Evolutionary conservation across 2,888 invertebrate genomes (phyloP).

Genomic region (Mythimna albipuncta): DNA sequence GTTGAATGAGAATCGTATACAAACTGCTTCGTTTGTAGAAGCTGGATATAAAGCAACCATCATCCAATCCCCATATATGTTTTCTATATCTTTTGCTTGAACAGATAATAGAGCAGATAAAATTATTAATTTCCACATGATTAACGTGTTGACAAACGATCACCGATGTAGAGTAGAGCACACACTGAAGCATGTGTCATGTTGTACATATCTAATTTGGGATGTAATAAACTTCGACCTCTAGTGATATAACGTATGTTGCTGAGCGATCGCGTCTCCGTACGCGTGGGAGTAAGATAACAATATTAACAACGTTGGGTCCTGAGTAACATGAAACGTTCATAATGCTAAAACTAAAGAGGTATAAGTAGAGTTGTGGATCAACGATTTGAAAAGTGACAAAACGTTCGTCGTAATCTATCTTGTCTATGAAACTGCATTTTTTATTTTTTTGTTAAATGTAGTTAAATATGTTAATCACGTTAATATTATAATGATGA

Average conservation of each 20-base stretch:
- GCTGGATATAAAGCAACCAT: constrained; percentile 42
- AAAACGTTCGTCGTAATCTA: background rate
- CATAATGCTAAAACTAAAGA: background rate
- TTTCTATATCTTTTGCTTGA: constrained; percentile 25
- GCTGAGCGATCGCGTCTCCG: background rate
- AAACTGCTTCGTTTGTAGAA: constrained; percentile 21
- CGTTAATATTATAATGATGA: no score
- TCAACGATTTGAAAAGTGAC: background rate
- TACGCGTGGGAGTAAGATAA: constrained; percentile 13
- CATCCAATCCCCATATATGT: constrained; percentile 40
- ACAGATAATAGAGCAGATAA: constrained; percentile 12
- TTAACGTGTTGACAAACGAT: background rate
- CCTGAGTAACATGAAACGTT: background rate
- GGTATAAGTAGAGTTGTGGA: background rate
- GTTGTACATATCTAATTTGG: constrained; percentile 30
- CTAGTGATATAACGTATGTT: constrained; percentile 31
- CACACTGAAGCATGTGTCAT: constrained; percentile 34
- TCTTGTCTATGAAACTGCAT: no score
- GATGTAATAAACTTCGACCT: constrained; percentile 46
- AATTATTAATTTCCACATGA: constrained; percentile 32
- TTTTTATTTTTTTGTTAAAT: no score
- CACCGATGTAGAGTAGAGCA: constrained; percentile 16
- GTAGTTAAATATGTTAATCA: no score
- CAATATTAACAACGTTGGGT: background rate
- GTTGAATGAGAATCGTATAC: constrained; percentile 32